Evolutionary conservation across 2,797 vertebrate species (phyloP).

Genomic region (Hydrophis major): DNA sequence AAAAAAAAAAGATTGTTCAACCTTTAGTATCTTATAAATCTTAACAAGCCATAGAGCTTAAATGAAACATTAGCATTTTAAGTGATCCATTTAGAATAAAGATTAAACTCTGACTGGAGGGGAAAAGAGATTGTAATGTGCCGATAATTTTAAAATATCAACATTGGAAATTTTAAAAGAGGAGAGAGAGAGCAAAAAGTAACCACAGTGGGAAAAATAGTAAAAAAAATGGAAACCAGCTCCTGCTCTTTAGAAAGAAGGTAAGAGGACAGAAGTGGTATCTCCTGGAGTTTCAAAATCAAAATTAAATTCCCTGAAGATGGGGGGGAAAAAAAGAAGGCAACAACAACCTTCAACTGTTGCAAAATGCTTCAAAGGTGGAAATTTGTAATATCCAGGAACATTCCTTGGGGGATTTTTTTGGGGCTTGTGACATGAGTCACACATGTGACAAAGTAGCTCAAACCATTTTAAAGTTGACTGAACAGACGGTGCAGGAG

Average conservation of each 20-base stretch:
- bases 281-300: not conserved
- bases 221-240: not conserved
- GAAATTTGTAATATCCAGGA: not conserved
- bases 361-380: not conserved
- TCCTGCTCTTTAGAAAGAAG: not conserved
- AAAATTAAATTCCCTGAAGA: not conserved
- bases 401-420: slow-evolving; percentile 1
- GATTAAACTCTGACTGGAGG: not conserved
- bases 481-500: not conserved
- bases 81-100: not conserved
- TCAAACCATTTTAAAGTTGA: slow-evolving; percentile 3
- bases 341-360: not conserved
- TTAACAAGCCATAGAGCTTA: not conserved
- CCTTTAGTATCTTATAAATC: not conserved
- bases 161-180: not conserved
- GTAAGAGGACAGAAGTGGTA: not conserved
- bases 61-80: not conserved
- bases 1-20: not conserved
- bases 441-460: not conserved
- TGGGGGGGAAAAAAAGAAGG: not conserved
- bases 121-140: not conserved
- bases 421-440: not conserved
- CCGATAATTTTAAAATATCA: not conserved
- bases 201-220: not conserved
- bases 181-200: not conserved